Base-by-base conservation (phyloP, 2,888 invertebrate species). In the Heliconius erato region DNA sequence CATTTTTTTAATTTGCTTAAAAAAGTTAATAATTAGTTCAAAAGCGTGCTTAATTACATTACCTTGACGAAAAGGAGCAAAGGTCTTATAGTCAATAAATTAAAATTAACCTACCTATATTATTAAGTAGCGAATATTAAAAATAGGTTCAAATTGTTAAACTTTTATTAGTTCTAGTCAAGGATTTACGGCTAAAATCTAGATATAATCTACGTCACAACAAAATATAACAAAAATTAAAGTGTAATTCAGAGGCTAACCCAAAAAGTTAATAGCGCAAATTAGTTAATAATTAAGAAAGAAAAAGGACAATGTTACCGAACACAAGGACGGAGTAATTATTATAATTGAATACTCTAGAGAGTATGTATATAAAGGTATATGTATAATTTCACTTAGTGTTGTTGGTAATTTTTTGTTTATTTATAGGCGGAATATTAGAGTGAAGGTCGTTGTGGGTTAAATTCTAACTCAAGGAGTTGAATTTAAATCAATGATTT, bases 211-310 rank as follows among this genome's bases (percentile, higher is more conserved):
- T 40, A 69, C 69, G 5, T 35, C 35, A 35, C 23, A 71, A 72
- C 44, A 44, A 67, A 67, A 67, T 16, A 12, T 28, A 28, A 44
- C 71, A 44, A 23, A 26, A 72, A 5, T 12, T 1, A 6, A 49
- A 49, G 9, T 26, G 72, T 65, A 67, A 65, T 78, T 65, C 28
- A 26, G 19, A 14, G 76, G 54, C 63, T 40, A 26, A 35, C 76
- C 40, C 26, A 40, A 76, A 35, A 63, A 54, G 23, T 67, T 40
- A 67, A 28, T 67, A 44, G 9, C 78, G 40, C 49, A 23, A 54
- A 49, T 28, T 67, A 67, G 28, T 49, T 67, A 49, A 78, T 67
- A 78, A 76, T 78, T 78, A 78, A 44, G 28, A 78, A 65, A 44
- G 5, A 78, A 78, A 67, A 67, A 28, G 76, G 44, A 26, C 35